Conservation (phyloP, 2,888 invertebrate genomes). For the Eupithecia inturbata region DNA sequence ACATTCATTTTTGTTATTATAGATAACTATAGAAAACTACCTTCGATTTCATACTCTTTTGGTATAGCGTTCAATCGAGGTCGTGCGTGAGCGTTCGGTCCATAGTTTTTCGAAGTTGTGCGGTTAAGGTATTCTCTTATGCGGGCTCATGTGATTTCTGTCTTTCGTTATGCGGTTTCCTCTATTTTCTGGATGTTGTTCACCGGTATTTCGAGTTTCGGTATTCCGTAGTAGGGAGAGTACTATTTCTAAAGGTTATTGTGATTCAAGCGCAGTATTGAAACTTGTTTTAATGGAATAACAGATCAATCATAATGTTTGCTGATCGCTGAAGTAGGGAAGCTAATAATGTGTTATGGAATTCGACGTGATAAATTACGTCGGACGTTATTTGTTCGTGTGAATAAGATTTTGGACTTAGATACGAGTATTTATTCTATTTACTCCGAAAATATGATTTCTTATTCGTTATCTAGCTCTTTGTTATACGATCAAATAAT, state of each 20-base stretch:
- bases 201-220: constrained; percentile 16
- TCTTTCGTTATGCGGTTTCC: neutral
- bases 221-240: constrained; percentile 19
- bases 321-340: constrained; percentile 15
- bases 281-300: constrained; percentile 25
- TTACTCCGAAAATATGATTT: neutral
- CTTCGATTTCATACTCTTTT: neutral
- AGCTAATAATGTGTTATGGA: constrained; percentile 33
- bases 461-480: neutral
- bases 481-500: neutral
- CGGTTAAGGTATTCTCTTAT: neutral
- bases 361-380: constrained; percentile 31
- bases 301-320: constrained; percentile 36
- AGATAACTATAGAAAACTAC: neutral
- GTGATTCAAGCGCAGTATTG: constrained; percentile 19
- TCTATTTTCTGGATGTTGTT: neutral
- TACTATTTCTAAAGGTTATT: constrained; percentile 38
- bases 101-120: neutral
- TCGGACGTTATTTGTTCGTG: constrained; percentile 20
- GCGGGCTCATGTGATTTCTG: neutral
- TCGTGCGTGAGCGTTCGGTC: neutral
- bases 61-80: neutral
- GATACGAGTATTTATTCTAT: constrained; percentile 3
- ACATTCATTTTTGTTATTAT: no score
- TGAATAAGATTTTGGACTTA: constrained; percentile 23